Evolutionary conservation across 1,140 invertebrate species (phyloP), one percentile per base, ranked within the genome.

Genomic region (Lanistes nyassanus): DNA sequence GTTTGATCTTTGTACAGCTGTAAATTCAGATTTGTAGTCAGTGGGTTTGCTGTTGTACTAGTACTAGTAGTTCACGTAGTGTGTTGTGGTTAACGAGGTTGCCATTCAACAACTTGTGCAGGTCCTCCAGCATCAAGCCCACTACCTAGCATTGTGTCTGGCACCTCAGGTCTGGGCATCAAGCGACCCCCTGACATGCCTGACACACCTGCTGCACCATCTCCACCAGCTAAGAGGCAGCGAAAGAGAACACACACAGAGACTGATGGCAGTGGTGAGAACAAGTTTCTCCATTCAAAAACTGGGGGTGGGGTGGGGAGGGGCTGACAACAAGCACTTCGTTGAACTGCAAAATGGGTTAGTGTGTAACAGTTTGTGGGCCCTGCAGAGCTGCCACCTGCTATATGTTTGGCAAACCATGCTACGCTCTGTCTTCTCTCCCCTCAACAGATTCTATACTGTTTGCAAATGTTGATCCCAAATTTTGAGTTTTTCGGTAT

Each of bases 161-260:
- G 70, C 5, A 72, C 70, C 7, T 72, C 70, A n/a, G 70, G 70
- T 19, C 56, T 72, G 19, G 70, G 70, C 37, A 72, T 72, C 55
- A 72, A 72, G 36, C 34, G 70, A 21, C 19, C 70, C 9, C 16
- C 36, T 26, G 47, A 31, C n/a, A 29, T 21, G 7, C 39, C 47
- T 5, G 67, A 69, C 16, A 19, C 31, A 21, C 37, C 4, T 3
- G 4, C 42, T 11, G n/a, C n/a, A n/a, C 2, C 31, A 26, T 21
- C n/a, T 16, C 67, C 67, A 26, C 67, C 23, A 53, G 19, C 39
- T 56, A 72, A 72, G 70, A 60, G n/a, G 19, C 7, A 55, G 6
- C 53, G 70, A 3, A 56, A 37, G 4, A 53, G 70, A 6, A 11
- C 34, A 19, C 23, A 26, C 34, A 62, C 19, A 26, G 70, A 60